A percentile compares a stretch with the other conserved stretches of the same genome.
These are phyloP conservation scores for Ligdia adustata DNA, from an alignment of 2,888 invertebrate genomes.

Conservation along the genomic window DNA sequence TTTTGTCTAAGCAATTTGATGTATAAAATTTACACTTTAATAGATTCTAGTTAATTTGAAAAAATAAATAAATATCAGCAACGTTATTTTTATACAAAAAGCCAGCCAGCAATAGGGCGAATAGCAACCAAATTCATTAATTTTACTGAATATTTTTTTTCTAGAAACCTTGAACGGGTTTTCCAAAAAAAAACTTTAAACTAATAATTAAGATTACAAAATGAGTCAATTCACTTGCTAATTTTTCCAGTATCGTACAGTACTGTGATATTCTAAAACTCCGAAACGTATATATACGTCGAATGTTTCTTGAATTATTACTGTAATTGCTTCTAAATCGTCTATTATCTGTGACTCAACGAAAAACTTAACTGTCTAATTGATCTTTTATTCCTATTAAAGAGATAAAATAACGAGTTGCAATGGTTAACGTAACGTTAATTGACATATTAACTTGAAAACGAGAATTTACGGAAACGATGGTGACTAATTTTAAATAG, in stretches of 20 bases:
- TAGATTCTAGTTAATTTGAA: too few relatives aligned
- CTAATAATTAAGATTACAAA: conserved; percentile 6
- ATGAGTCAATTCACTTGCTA: conserved; percentile 17
- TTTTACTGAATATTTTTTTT: too few relatives aligned
- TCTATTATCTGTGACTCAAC: conserved; percentile 12
- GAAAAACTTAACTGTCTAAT: conserved; percentile 13
- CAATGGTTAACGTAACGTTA: conserved; percentile 6
- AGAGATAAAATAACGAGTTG: conserved; percentile 7
- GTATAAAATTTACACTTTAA: too few relatives aligned
- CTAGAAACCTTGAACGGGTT: neutral
- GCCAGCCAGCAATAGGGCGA: too few relatives aligned
- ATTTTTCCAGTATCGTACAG: conserved; percentile 6
- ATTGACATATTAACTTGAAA: conserved; percentile 10
- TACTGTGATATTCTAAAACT: neutral
- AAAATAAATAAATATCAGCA: too few relatives aligned
- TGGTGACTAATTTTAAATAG: too few relatives aligned
- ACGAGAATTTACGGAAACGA: conserved; percentile 10
- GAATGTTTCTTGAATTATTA: neutral
- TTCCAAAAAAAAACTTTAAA: neutral
- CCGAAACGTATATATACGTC: conserved; percentile 1
- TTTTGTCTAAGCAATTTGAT: too few relatives aligned
- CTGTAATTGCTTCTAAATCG: conserved; percentile 6
- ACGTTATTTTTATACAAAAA: too few relatives aligned
- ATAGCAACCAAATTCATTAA: too few relatives aligned
- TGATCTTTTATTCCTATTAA: conserved; percentile 20